Base-by-base conservation (phyloP, 2,888 invertebrate species). In the Bursaphelenchus okinawaensis region DNA sequence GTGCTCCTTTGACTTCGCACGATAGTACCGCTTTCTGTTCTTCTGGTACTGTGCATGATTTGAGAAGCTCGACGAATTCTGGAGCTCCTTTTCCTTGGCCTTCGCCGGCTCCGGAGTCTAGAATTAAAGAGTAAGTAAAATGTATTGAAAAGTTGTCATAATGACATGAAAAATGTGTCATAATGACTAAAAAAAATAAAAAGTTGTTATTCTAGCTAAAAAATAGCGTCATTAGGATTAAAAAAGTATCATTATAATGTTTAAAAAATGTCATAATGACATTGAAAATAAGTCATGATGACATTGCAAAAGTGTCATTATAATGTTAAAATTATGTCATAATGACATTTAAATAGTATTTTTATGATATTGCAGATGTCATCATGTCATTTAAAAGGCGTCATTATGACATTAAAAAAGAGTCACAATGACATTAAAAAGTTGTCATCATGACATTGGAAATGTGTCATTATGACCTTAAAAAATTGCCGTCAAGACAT, bases 61-160 rank as follows among this genome's bases (percentile, higher is more conserved):
- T 76, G 26, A 81, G 75, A 28, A 81, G 72, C 56, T 81, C 81
- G n/a, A 81, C 76, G 62, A 81, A 81, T 62, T 81, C 81, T 23
- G 81, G 81, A 28, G 75, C 71, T 9, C 73, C 76, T 16, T 57
- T 67, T 12, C 59, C 65, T 9, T 65, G 68, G 7, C 55, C 65
- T 12, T 52, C 66, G 24, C 62, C 64, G 4, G 67, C 57, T 19
- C 59, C 57, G 31, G 19, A 31, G 56, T 40, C 40, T 40, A n/a
- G n/a, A 40, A 66, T 50, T 20, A 24, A 4, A 19, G 4, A 54
- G 12, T 54, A 1, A 54, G n/a, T n/a, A n/a, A n/a, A n/a, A n/a
- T n/a, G n/a, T n/a, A 16, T 54, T 24, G 2, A 19, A 24, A 27
- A n/a, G 12, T n/a, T 16, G 2, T 54, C 27, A n/a, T n/a, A n/a